Evolutionary conservation across 2,113 vertebrate species (phyloP).

Genomic region (Camarhynchus parvulus): DNA sequence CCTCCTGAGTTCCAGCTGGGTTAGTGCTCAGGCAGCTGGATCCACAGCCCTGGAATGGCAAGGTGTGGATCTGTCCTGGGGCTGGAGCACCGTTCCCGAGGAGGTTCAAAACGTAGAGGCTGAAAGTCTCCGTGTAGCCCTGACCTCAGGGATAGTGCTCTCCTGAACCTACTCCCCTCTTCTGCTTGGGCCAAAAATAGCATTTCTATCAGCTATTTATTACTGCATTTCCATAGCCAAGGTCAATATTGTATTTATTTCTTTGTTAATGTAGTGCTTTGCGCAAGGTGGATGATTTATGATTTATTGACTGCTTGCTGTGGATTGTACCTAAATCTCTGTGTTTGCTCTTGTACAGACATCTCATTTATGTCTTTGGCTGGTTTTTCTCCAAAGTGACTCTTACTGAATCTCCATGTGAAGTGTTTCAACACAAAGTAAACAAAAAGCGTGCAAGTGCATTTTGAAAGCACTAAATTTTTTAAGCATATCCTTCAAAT

Average conservation of each 20-base stretch:
- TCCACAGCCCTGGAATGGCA: neutral
- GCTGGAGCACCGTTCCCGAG: accelerated
- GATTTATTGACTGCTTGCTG: neutral
- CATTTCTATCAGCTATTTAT: neutral
- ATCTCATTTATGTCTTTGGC: neutral
- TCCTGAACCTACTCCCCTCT: neutral
- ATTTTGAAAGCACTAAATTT: neutral
- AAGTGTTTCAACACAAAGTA: neutral
- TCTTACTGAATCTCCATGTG: neutral
- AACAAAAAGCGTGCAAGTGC: neutral
- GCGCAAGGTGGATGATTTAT: neutral
- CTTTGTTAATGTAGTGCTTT: neutral
- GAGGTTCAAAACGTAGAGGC: neutral
- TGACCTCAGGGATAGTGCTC: neutral
- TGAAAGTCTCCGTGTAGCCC: neutral
- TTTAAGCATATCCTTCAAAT: neutral
- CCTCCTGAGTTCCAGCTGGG: neutral
- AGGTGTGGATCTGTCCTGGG: neutral
- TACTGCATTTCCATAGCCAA: neutral
- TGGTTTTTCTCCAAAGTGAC: neutral
- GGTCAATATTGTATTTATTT: neutral
- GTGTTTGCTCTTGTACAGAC: neutral
- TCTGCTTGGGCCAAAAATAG: neutral
- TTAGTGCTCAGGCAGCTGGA: neutral
- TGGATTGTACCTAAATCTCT: neutral